Base-by-base conservation (phyloP, 2,888 invertebrate genomes). In the Drosophila neotestacea region DNA sequence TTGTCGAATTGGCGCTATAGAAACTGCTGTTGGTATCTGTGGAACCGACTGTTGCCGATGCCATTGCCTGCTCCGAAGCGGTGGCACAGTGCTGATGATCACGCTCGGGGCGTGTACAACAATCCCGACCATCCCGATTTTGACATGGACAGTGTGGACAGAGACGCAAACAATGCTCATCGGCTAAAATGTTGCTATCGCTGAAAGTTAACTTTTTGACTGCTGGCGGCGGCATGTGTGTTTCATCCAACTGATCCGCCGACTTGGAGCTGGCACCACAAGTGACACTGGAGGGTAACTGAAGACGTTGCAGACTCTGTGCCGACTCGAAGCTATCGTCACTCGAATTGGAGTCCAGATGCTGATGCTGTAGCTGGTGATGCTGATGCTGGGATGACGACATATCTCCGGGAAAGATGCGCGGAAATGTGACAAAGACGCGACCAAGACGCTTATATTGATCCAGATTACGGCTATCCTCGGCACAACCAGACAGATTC, bases 401-500 rank as follows among this genome's bases (percentile, higher is more conserved):
- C 92, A 54, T 27, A 6, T 73, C 70, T 16, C 39, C 56, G 32
- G 84, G 86, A 69, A 78, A 85, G 71, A 92, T 84, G 67, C 91
- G 89, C 6, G 93, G 92, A 74, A 93, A 91, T 32, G 93, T 93
- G 54, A 93, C 91, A 64, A 93, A 93, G 13, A 93, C 92, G 56
- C 93, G 93, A 6, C 93, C 93, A 92, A 94, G 92, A 59, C 93
- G 93, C 84, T 94, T 94, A 70, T 94, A 94, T 79, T 93, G 93
- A 70, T 93, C 93, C 54, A 94, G 90, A 67, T 93, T 95, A 80
- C 94, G 93, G 39, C 94, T 94, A 81, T 95, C 95, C 85, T 95
- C 95, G 48, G 95, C 95, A 88, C 95, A 95, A 27, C 94, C 94
- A 38, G 95, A 94, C 47, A 95, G 91, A 88, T 94, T 95, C 77